phyloP scores from a whole-genome alignment of 2,797 vertebrate species.

The Enteromius treurensis region DNA sequence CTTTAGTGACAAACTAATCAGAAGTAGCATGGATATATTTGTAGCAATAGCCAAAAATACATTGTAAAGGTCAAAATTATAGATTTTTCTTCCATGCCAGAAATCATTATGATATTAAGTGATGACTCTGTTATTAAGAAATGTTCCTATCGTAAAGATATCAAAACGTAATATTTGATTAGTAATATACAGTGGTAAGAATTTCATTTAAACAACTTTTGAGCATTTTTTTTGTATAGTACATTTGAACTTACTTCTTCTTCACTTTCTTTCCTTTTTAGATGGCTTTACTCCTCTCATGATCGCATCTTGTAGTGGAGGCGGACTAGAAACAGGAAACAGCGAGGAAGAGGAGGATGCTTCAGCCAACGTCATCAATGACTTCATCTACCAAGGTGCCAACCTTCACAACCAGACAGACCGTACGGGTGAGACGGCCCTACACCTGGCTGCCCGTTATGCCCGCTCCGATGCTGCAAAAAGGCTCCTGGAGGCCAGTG shows the following conservation, averaged over 20 bases:
- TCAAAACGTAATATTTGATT: not conserved
- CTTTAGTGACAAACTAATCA: not conserved
- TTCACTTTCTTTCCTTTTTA: conserved; percentile 60
- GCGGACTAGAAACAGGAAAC: conserved; percentile 92
- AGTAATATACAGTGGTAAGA: not conserved
- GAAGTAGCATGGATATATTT: not conserved
- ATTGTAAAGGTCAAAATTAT: too few relatives aligned
- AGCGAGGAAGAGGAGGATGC: conserved; percentile 96
- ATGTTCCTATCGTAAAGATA: not conserved
- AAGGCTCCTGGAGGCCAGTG: conserved; percentile 93
- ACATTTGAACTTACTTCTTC: not conserved
- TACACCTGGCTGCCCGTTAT: conserved; percentile 93
- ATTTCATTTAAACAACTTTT: not conserved
- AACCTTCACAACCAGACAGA: conserved; percentile 96
- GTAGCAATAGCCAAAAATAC: not conserved
- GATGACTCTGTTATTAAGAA: too few relatives aligned
- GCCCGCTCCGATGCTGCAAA: conserved; percentile 96
- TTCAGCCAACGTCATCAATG: conserved; percentile 90
- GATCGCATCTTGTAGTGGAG: conserved; percentile 97
- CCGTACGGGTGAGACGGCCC: conserved; percentile 93
- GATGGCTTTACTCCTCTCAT: conserved; percentile 97
- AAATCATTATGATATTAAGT: not conserved
- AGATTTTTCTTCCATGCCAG: not conserved
- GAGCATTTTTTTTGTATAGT: not conserved
- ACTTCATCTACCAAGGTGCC: conserved; percentile 97